Percentiles rank a stretch among this genome's conserved stretches.
Conservation (phyloP, 1,140 invertebrate species). For the Macrobrachium nipponense region DNA sequence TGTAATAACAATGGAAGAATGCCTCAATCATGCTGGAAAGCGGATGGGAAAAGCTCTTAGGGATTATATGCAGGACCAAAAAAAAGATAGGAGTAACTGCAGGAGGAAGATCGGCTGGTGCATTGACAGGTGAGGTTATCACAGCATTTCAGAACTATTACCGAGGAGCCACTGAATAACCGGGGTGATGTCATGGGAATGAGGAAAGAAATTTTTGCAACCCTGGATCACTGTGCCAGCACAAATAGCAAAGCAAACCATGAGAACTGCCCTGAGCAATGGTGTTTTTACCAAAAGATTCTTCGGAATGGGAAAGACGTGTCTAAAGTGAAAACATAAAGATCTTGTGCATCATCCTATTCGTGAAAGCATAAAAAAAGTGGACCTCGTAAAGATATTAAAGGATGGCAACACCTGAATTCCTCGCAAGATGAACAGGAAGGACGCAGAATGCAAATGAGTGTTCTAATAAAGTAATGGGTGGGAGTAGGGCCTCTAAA, state of each 20-base stretch:
- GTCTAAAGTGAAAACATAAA: not conserved
- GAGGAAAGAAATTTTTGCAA: not conserved
- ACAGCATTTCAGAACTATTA: not conserved
- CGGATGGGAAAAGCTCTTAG: constrained; percentile 8
- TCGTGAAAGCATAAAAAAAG: not conserved
- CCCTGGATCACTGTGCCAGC: constrained; percentile 9
- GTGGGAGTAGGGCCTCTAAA: constrained; percentile 7
- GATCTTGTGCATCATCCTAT: not conserved
- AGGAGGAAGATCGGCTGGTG: constrained; percentile 7
- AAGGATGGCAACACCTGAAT: constrained; percentile 5
- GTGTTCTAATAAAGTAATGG: constrained; percentile 1
- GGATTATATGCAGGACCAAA: not conserved
- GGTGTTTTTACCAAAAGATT: constrained; percentile 7
- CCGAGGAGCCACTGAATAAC: not conserved
- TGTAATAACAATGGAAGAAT: not conserved
- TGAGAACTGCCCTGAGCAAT: constrained; percentile 5
- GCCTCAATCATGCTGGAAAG: constrained; percentile 24
- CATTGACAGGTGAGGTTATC: not conserved
- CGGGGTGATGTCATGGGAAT: not conserved
- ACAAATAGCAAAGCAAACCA: not conserved
- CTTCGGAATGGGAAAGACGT: constrained; percentile 1
- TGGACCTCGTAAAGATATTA: not conserved
- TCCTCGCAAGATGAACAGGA: constrained; percentile 20
- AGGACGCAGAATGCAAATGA: constrained; percentile 9
- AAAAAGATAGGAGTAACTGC: constrained; percentile 13